These are phyloP conservation scores for Quadroppia sp. DNA, from an alignment of 2,888 invertebrate genomes.

Conservation along the genomic window DNA sequence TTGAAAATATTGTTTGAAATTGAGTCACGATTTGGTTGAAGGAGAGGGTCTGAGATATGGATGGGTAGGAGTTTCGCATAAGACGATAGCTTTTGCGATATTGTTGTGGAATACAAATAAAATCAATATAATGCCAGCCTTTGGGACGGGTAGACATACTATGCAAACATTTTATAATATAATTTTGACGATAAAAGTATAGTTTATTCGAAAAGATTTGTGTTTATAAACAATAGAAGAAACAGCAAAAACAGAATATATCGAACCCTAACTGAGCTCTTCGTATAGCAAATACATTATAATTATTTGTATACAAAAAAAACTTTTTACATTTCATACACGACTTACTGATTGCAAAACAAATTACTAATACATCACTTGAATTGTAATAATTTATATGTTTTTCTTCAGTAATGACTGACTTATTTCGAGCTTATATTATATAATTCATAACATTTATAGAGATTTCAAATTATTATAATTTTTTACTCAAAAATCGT, in stretches of 20 bases:
- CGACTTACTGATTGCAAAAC: background rate
- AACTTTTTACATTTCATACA: background rate
- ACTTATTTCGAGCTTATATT: too few relatives aligned
- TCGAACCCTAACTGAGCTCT: background rate
- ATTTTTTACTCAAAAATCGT: too few relatives aligned
- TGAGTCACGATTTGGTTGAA: background rate
- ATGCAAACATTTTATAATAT: background rate
- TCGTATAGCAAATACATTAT: background rate
- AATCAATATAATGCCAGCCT: background rate
- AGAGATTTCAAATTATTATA: too few relatives aligned
- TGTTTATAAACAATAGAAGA: background rate
- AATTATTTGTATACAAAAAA: too few relatives aligned
- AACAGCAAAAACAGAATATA: background rate
- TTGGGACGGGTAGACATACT: background rate
- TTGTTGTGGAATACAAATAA: background rate
- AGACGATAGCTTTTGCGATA: background rate
- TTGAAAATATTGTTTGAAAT: background rate
- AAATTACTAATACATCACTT: background rate
- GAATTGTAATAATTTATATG: background rate
- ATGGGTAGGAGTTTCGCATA: too few relatives aligned
- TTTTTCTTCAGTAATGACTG: too few relatives aligned
- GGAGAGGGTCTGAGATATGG: background rate
- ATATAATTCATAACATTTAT: too few relatives aligned
- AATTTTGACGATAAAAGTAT: slow-evolving; percentile 7
- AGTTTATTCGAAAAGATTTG: background rate